phyloP scores from a whole-genome alignment of 2,797 vertebrate genomes.

The Acestrorhynchus altus region DNA sequence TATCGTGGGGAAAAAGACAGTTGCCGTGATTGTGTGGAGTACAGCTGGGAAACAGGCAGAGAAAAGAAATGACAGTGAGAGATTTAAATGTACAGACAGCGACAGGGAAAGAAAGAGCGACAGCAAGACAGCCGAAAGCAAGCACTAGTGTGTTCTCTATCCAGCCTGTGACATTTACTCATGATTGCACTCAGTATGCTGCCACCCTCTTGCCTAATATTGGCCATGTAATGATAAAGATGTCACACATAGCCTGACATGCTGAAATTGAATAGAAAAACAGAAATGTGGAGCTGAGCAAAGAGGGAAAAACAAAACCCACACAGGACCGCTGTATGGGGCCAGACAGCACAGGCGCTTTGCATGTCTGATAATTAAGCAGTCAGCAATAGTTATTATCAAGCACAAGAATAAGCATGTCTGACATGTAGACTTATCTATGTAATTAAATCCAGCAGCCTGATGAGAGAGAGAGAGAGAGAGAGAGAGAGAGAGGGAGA shows the following conservation, averaged over 20 bases:
- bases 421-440: constrained; percentile 65
- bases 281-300: constrained; percentile 31
- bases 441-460: constrained; percentile 70
- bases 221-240: constrained; percentile 47
- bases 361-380: constrained; percentile 52
- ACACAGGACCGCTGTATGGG: not conserved
- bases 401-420: constrained; percentile 50
- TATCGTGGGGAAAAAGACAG: too few relatives aligned
- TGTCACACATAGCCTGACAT: constrained; percentile 46
- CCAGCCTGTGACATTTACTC: constrained; percentile 49
- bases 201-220: constrained; percentile 27
- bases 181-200: constrained; percentile 32
- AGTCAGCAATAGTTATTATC: constrained; percentile 59
- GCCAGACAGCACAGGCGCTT: constrained; percentile 32
- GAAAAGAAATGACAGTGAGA: not conserved
- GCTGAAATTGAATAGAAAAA: constrained; percentile 49
- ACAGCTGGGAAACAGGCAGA: not conserved
- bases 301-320: constrained; percentile 26
- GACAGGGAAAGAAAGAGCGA: constrained; percentile 3
- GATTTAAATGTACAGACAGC: not conserved
- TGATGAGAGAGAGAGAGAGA: constrained; percentile 51
- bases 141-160: constrained; percentile 6
- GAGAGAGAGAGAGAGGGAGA: constrained; percentile 55
- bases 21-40: not conserved
- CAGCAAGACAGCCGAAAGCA: not conserved